Evolutionary conservation across 2,797 vertebrate species (phyloP), one percentile per base, ranked within the genome.

Genomic region (Serranus cabrilla): DNA sequence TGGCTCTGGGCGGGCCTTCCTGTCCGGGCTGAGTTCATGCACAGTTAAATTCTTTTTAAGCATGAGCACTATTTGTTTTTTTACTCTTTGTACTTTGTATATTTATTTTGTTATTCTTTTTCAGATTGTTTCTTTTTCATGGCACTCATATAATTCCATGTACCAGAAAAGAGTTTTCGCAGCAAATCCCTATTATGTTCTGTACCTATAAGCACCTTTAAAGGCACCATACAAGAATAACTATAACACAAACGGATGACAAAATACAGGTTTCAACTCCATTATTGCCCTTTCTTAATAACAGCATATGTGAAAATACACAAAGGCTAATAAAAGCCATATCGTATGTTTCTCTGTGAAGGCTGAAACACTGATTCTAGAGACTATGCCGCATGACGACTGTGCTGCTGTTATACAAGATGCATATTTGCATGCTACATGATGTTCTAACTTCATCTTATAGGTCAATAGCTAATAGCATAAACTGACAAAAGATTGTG

Each of bases 401-500:
- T 58, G 51, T 56, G 31, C 45, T 23, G 31, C n/a, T 4, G 27
- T 51, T 59, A 55, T 42, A 64, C 34, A 59, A 49, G 21, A 45
- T 49, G 50, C 27, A 4, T 71, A 55, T 27, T 20, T 66, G 62
- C 49, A 46, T 54, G 45, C 5, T 5, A 55, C 46, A 25, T 34
- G 17, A 74, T 43, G 39, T 20, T 60, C 11, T 57, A 39, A 47
- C 23, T 20, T 4, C 10, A 43, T 51, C 47, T 54, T 0, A 1
- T 11, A 52, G 47, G 37, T 51, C 12, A 50, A 6, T 2, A 61
- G 17, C 49, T 64, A 5, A 18, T 6, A 40, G 40, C 0, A 2
- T 12, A 21, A 12, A 0, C 16, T 8, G 49, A 14, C 2, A 55
- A 60, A 47, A 37, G 12, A 55, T 25, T 55, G 42, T 56, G 21